phyloP scores from a whole-genome alignment of 2,113 vertebrate species.

The Catharus fuscescens region DNA sequence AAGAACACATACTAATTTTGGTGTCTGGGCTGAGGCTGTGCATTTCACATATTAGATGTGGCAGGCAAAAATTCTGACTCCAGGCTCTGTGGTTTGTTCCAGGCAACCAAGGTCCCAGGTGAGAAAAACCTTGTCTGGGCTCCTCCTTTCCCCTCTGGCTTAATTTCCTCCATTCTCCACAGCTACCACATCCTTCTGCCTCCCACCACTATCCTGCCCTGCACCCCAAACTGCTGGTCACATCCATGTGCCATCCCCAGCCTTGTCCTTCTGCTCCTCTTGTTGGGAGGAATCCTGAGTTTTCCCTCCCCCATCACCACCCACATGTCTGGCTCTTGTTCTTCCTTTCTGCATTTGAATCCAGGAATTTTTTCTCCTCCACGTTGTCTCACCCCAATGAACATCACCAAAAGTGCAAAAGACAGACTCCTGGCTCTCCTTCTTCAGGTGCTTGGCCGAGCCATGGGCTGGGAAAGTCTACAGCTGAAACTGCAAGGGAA shows the following conservation, averaged over 20 bases:
- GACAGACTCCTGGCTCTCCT: neutral
- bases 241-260: fast-evolving
- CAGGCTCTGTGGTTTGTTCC: fast-evolving
- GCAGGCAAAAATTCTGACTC: neutral
- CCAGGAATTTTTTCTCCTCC: conserved; percentile 1
- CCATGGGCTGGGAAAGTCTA: neutral
- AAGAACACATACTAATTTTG: neutral
- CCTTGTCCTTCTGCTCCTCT: neutral
- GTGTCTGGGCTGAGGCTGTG: neutral
- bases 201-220: neutral
- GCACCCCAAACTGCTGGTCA: neutral
- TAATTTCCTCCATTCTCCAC: neutral
- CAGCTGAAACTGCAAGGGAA: neutral
- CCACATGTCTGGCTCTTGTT: neutral
- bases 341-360: neutral
- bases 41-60: neutral
- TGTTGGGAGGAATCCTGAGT: neutral
- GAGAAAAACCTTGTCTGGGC: neutral
- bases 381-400: neutral
- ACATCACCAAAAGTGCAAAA: neutral
- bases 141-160: neutral
- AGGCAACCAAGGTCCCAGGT: neutral
- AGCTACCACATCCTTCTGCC: neutral
- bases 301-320: neutral
- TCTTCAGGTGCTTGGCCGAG: neutral